phyloP scores from a whole-genome alignment of 2,797 vertebrate genomes.

The Bradypodion pumilum region DNA sequence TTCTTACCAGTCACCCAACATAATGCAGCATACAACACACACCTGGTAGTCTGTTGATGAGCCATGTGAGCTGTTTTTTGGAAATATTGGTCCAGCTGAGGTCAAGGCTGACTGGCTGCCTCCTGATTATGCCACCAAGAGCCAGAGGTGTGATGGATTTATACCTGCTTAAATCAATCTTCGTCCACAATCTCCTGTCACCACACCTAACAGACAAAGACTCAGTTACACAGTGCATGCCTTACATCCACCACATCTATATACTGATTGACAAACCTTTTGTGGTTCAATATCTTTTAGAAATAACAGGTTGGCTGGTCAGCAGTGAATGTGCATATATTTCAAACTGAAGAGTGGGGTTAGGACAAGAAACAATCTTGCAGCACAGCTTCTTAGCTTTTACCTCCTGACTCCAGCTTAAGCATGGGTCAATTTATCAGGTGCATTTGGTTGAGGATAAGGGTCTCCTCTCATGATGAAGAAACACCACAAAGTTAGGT shows the following conservation, averaged over 20 bases:
- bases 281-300: background rate
- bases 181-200: conserved; percentile 95
- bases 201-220: conserved; percentile 85
- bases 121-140: conserved; percentile 94
- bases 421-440: background rate
- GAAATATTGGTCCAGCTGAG: conserved; percentile 98
- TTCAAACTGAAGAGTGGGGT: background rate
- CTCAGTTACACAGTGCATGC: background rate
- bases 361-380: background rate
- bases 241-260: fast-evolving
- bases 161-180: conserved; percentile 94
- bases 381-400: background rate
- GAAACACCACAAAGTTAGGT: background rate
- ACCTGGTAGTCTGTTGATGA: conserved; percentile 94
- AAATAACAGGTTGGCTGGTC: background rate
- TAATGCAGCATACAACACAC: conserved; percentile 29
- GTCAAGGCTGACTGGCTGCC: conserved; percentile 92
- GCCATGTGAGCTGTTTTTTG: conserved; percentile 97
- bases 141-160: conserved; percentile 93
- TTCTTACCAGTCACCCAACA: background rate
- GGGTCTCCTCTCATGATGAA: background rate
- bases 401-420: background rate
- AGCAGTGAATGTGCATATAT: background rate
- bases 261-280: background rate
- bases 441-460: background rate